Evolutionary conservation across 2,113 vertebrate species (phyloP), one percentile per base, ranked within the genome.

Genomic region (Hippocampus comes): DNA sequence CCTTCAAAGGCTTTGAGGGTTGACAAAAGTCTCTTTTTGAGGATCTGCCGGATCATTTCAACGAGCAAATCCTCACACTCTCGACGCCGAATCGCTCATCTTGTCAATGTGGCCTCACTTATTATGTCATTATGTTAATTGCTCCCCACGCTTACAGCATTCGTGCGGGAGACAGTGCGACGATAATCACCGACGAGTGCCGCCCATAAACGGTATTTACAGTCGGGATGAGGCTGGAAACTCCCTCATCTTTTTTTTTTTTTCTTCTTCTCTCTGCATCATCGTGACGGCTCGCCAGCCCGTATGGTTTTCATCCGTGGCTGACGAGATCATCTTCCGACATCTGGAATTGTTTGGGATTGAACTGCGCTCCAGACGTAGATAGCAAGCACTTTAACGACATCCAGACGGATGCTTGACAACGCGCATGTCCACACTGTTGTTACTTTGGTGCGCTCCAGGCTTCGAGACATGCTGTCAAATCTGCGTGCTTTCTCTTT

Each of bases 401-500:
- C 56, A 79, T 68, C 72, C 82, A 89, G 80, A 88, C 79, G 85
- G 71, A 74, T 70, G 80, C 83, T 68, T 56, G 75, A 78, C 80
- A 64, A 83, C 84, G 77, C 80, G 75, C 77, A 84, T 78, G 84
- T 78, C 70, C 49, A 86, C 84, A 72, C 56, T 74, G 25, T 78
- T 76, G 25, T 79, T 34, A 56, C 69, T 48, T 46, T 9, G 4
- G 5, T 34, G 56, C 12, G 23, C 83, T 81, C 77, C 80, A 84
- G 73, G 63, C 57, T 72, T 55, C 5, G 34, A 46, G 85, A 79
- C 70, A 69, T 59, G 69, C 65, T 77, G 78, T 76, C 74, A 82
- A 78, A 71, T 74, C 78, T 79, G 85, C 90, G 76, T 89, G 87
- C 80, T 86, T 89, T 80, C 66, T 48, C 59, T 71, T 71, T 53